These are phyloP conservation scores for Synanthedon andrenaeformis DNA, from an alignment of 2,888 invertebrate genomes.

Conservation along the genomic window DNA sequence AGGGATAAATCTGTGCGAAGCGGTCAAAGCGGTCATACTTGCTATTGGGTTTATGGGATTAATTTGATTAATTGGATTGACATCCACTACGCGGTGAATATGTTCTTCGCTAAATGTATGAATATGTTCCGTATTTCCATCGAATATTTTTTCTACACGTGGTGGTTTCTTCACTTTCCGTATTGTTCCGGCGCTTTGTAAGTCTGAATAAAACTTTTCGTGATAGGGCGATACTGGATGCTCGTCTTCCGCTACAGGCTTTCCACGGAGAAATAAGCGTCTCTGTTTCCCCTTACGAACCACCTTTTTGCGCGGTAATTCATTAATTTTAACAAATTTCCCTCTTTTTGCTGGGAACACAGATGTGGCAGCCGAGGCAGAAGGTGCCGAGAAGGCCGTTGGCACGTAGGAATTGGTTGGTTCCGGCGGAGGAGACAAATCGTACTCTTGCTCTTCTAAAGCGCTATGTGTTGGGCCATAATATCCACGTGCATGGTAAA, in stretches of 20 bases:
- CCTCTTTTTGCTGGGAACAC: conserved; percentile 39
- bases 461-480: conserved; percentile 52
- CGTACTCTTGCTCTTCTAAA: conserved; percentile 49
- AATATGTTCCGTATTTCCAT: conserved; percentile 64
- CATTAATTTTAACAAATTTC: conserved; percentile 51
- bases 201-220: conserved; percentile 62
- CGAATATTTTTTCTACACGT: conserved; percentile 63
- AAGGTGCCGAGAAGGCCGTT: conserved; percentile 28
- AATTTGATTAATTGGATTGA: conserved; percentile 30
- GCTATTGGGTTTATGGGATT: conserved; percentile 30
- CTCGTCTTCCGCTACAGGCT: conserved; percentile 38
- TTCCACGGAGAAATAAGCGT: conserved; percentile 32
- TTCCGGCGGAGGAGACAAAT: conserved; percentile 34
- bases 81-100: conserved; percentile 54
- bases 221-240: conserved; percentile 54
- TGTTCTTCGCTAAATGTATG: conserved; percentile 66
- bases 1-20: conserved; percentile 33
- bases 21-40: conserved; percentile 33
- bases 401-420: conserved; percentile 30
- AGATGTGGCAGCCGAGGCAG: conserved; percentile 17
- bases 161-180: conserved; percentile 58
- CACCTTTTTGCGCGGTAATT: conserved; percentile 41
- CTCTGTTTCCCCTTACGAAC: conserved; percentile 47
- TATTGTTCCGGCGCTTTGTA: conserved; percentile 54
- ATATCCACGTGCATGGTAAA: conserved; percentile 58